Percentiles rank a stretch among this genome's conserved stretches.
These are phyloP conservation scores for Zophobas morio DNA, from an alignment of 1,140 invertebrate genomes.

Conservation along the genomic window DNA sequence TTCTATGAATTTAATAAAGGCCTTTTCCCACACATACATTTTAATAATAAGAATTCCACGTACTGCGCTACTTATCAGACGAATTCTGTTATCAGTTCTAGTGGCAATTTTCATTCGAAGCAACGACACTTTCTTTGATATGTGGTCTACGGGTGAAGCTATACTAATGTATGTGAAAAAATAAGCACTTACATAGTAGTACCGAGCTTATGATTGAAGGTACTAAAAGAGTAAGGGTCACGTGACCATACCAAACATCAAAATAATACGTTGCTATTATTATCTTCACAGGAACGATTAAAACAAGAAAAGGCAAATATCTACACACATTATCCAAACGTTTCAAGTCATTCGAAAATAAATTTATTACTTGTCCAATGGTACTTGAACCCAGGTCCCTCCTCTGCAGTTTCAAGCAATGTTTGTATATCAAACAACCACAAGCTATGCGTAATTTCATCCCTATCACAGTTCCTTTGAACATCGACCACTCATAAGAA, in stretches of 20 bases:
- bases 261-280: neutral
- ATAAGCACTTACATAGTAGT: neutral
- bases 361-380: slow-evolving; percentile 87
- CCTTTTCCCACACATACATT: slow-evolving; percentile 15
- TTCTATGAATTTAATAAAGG: slow-evolving; percentile 1
- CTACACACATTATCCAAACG: slow-evolving; percentile 72
- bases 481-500: slow-evolving; percentile 74
- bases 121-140: neutral
- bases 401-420: slow-evolving; percentile 75
- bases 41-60: slow-evolving; percentile 12
- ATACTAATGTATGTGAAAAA: neutral
- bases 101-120: neutral
- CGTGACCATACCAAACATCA: neutral
- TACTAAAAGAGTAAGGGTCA: neutral
- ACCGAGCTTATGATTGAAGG: neutral
- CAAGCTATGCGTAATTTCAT: slow-evolving; percentile 84
- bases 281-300: neutral
- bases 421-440: slow-evolving; percentile 88
- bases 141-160: neutral
- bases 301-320: neutral
- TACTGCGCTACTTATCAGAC: neutral
- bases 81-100: slow-evolving; percentile 16
- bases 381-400: slow-evolving; percentile 84
- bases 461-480: slow-evolving; percentile 76
- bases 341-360: slow-evolving; percentile 86